Evolutionary conservation across 2,888 invertebrate genomes (phyloP).

Genomic region (Drosophila niveifrons): DNA sequence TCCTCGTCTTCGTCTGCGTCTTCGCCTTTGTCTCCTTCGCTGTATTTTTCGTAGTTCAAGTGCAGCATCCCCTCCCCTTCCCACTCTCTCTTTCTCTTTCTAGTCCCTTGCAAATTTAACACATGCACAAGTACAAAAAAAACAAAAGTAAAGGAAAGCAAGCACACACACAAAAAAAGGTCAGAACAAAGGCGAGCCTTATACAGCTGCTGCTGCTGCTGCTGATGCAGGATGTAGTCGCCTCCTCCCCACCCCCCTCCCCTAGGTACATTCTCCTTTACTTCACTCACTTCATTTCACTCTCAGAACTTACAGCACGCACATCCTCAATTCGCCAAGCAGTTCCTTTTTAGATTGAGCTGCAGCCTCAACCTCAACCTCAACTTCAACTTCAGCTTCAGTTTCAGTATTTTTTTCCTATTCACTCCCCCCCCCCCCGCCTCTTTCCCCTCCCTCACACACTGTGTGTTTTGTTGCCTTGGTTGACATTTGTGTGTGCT

Average conservation of each 20-base stretch:
- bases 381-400: not conserved
- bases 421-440: not conserved
- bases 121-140: constrained; percentile 81
- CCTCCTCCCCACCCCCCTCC: not conserved
- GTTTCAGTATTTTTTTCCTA: no score
- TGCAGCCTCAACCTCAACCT: not conserved
- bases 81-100: no score
- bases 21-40: constrained; percentile 10
- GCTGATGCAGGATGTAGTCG: constrained; percentile 16
- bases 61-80: constrained; percentile 47
- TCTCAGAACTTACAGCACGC: constrained; percentile 65
- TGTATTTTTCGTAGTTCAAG: constrained; percentile 73
- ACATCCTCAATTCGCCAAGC: constrained; percentile 42
- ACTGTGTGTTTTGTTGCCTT: constrained; percentile 23
- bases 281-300: constrained; percentile 70
- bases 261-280: not conserved
- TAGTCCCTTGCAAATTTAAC: constrained; percentile 64
- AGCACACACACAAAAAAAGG: constrained; percentile 44
- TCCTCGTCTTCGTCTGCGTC: not conserved
- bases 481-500: constrained; percentile 24
- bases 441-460: not conserved
- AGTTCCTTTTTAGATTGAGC: constrained; percentile 28
- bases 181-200: constrained; percentile 50
- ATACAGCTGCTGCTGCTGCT: no score
- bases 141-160: constrained; percentile 21